Conservation (phyloP, 2,888 invertebrate genomes). For the Synergus umbraculus region DNA sequence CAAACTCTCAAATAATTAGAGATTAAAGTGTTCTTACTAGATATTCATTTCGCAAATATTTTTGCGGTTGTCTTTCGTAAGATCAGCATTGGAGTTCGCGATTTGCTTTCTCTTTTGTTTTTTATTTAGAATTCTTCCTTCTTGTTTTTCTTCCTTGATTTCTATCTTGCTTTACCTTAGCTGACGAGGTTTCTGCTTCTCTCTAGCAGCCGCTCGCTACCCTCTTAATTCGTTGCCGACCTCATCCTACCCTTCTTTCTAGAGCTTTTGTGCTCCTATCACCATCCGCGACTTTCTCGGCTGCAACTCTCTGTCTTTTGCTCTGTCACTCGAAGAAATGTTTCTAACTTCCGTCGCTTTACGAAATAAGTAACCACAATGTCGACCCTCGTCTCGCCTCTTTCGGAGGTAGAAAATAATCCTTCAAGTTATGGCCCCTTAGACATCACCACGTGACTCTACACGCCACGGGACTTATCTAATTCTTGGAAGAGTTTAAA, state of each 20-base stretch:
- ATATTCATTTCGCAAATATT: no score
- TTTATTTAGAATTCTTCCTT: background rate
- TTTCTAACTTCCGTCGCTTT: conserved; percentile 30
- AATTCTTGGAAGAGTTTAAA: background rate
- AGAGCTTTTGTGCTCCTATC: conserved; percentile 9
- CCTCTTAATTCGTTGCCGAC: conserved; percentile 8
- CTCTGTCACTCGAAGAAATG: conserved; percentile 33
- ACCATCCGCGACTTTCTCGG: conserved; percentile 42
- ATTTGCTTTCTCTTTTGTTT: background rate
- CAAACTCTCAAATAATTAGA: conserved; percentile 44
- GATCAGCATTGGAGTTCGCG: background rate
- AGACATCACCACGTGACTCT: background rate
- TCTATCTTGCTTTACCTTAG: conserved; percentile 43
- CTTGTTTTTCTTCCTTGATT: conserved; percentile 30
- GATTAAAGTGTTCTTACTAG: no score
- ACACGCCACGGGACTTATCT: conserved; percentile 1
- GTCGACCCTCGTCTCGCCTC: conserved; percentile 32
- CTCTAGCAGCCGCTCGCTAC: background rate
- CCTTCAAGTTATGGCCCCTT: conserved; percentile 27
- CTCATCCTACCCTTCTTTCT: background rate
- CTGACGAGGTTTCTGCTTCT: conserved; percentile 31
- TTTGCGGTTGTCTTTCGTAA: conserved; percentile 3
- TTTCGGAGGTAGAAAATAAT: conserved; percentile 28
- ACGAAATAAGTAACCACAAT: conserved; percentile 21
- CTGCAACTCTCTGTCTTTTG: conserved; percentile 43